phyloP scores from a whole-genome alignment of 2,113 vertebrate genomes.

The Sprattus sprattus region DNA sequence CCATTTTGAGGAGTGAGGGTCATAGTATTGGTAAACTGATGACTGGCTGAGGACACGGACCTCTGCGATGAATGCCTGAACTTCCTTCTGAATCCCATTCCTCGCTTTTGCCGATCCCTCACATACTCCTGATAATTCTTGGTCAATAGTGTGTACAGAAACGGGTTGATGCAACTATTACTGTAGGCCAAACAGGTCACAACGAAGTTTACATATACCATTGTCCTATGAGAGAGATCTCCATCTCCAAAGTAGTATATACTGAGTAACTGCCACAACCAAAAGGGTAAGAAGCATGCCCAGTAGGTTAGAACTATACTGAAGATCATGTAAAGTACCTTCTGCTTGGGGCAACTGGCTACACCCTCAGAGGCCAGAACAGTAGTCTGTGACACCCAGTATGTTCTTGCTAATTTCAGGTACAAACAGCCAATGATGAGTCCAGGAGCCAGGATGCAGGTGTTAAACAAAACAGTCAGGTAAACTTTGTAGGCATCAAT shows the following conservation, averaged over 20 bases:
- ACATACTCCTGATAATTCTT: slow-evolving; percentile 59
- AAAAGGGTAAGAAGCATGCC: slow-evolving; percentile 58
- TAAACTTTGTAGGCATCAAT: slow-evolving; percentile 53
- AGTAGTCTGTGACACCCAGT: slow-evolving; percentile 53
- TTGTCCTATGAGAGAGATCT: slow-evolving; percentile 43
- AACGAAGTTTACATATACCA: slow-evolving; percentile 52
- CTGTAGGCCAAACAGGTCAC: slow-evolving; percentile 59
- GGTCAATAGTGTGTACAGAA: slow-evolving; percentile 55
- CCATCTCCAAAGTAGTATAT: slow-evolving; percentile 49
- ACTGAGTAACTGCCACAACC: slow-evolving; percentile 57
- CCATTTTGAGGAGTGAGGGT: slow-evolving; percentile 26
- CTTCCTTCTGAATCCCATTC: slow-evolving; percentile 40
- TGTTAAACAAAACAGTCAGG: slow-evolving; percentile 57
- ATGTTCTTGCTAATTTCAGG: slow-evolving; percentile 50
- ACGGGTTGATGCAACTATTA: slow-evolving; percentile 61
- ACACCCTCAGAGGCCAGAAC: slow-evolving; percentile 33
- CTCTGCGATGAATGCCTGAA: slow-evolving; percentile 46
- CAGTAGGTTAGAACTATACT: slow-evolving; percentile 56
- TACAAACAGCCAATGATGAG: slow-evolving; percentile 56
- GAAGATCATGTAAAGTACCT: slow-evolving; percentile 58
- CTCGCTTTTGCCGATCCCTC: slow-evolving; percentile 41
- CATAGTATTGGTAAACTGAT: slow-evolving; percentile 45
- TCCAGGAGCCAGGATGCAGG: slow-evolving; percentile 56
- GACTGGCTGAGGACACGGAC: slow-evolving; percentile 50
- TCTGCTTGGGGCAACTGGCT: slow-evolving; percentile 50